phyloP scores from a whole-genome alignment of 2,113 vertebrate genomes.

The Scophthalmus maximus region DNA sequence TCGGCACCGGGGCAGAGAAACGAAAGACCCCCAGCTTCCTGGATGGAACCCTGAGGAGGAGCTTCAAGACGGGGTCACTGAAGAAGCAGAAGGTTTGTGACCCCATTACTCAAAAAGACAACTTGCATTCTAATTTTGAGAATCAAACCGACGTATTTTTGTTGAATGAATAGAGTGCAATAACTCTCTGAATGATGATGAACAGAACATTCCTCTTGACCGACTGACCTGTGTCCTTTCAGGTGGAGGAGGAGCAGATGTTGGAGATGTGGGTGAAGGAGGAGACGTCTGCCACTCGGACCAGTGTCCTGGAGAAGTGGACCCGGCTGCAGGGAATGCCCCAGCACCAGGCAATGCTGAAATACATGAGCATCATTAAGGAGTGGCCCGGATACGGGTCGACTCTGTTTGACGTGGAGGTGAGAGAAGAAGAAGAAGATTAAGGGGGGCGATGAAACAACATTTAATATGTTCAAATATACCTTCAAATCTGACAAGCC shows the following conservation, averaged over 20 bases:
- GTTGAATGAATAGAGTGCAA: too few relatives aligned
- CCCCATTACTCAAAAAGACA: too few relatives aligned
- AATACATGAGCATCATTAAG: constrained; percentile 91
- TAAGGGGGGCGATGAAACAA: background rate
- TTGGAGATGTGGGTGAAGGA: constrained; percentile 96
- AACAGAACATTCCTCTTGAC: too few relatives aligned
- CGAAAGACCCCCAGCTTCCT: constrained; percentile 89
- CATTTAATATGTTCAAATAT: background rate
- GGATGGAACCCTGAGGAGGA: constrained; percentile 89
- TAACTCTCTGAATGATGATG: too few relatives aligned
- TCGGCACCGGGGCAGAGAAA: constrained; percentile 80
- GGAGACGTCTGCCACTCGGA: constrained; percentile 91
- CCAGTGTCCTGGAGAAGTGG: constrained; percentile 92
- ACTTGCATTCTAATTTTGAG: too few relatives aligned
- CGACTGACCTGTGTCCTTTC: constrained; percentile 30
- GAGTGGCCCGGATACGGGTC: constrained; percentile 95
- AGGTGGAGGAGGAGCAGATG: constrained; percentile 93
- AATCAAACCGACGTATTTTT: too few relatives aligned
- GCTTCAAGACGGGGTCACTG: constrained; percentile 91
- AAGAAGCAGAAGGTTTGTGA: constrained; percentile 92
- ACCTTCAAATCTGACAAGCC: background rate
- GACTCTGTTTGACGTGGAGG: constrained; percentile 94
- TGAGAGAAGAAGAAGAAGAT: constrained; percentile 60
- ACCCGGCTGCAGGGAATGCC: constrained; percentile 88
- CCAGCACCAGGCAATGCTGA: constrained; percentile 94